A percentile compares a stretch with the other conserved stretches of the same genome.
Evolutionary conservation across 2,113 vertebrate species (phyloP).

Genomic region (Ameiurus melas): DNA sequence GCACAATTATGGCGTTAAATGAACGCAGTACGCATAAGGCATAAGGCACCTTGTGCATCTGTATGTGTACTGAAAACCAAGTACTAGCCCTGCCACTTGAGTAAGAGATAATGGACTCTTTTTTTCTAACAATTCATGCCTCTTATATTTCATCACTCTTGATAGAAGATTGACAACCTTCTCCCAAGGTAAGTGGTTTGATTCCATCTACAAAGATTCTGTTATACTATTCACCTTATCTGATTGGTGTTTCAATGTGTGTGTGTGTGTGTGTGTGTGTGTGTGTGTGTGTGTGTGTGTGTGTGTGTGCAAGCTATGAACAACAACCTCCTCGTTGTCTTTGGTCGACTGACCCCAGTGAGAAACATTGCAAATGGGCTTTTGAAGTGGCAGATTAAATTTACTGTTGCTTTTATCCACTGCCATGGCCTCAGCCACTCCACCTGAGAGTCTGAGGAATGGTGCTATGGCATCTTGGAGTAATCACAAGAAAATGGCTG

Average conservation of each 20-base stretch:
- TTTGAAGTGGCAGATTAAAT: conserved; percentile 53
- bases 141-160: background rate
- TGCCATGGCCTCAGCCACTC: conserved; percentile 38
- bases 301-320: conserved; percentile 25
- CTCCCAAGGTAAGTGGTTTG: conserved; percentile 20
- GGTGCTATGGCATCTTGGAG: conserved; percentile 30
- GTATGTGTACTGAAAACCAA: background rate
- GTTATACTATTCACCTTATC: conserved; percentile 38
- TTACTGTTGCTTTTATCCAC: conserved; percentile 54
- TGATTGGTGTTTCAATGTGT: conserved; percentile 11
- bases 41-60: background rate
- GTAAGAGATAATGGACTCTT: background rate
- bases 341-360: background rate
- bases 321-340: conserved; percentile 49
- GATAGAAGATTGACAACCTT: background rate
- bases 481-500: conserved; percentile 40
- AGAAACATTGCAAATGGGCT: conserved; percentile 40
- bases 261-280: conserved; percentile 32
- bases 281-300: background rate
- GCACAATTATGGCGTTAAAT: background rate
- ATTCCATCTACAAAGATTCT: conserved; percentile 40
- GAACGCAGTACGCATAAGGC: background rate
- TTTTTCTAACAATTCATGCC: background rate
- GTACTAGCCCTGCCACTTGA: background rate
- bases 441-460: conserved; percentile 44